Percentiles rank a stretch among this genome's conserved stretches.
These are phyloP conservation scores for Euphonia xanthogaster DNA, from an alignment of 2,797 vertebrate genomes.

Conservation along the genomic window DNA sequence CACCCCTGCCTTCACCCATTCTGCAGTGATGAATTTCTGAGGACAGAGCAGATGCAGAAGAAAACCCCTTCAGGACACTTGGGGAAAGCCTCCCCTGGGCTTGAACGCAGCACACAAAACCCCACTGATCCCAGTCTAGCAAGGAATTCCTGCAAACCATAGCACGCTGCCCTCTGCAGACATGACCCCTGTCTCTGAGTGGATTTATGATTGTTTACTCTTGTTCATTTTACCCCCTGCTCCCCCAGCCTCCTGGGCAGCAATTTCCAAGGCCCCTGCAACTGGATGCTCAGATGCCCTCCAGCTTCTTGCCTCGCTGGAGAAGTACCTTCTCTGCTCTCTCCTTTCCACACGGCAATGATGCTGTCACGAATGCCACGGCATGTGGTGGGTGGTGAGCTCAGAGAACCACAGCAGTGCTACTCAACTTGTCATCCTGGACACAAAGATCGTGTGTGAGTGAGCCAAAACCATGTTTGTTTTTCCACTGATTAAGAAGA, in stretches of 20 bases:
- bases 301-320: background rate
- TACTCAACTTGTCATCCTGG: conserved; percentile 27
- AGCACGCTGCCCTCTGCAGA: background rate
- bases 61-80: background rate
- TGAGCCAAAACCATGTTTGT: conserved; percentile 6
- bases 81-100: background rate
- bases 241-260: background rate
- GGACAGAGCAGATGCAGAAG: background rate
- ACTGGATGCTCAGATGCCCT: background rate
- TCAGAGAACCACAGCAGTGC: background rate
- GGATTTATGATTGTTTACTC: background rate
- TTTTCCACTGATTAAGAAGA: conserved; percentile 64
- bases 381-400: background rate
- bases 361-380: background rate
- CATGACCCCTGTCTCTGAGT: background rate
- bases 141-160: background rate
- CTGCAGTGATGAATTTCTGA: background rate
- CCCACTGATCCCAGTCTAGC: background rate
- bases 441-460: background rate
- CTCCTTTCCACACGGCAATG: background rate
- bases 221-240: background rate
- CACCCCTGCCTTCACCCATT: background rate
- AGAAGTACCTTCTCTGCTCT: background rate
- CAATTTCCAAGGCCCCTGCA: background rate
- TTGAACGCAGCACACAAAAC: background rate